Conservation (phyloP, 2,113 vertebrate species). For the Sorex fumeus region DNA sequence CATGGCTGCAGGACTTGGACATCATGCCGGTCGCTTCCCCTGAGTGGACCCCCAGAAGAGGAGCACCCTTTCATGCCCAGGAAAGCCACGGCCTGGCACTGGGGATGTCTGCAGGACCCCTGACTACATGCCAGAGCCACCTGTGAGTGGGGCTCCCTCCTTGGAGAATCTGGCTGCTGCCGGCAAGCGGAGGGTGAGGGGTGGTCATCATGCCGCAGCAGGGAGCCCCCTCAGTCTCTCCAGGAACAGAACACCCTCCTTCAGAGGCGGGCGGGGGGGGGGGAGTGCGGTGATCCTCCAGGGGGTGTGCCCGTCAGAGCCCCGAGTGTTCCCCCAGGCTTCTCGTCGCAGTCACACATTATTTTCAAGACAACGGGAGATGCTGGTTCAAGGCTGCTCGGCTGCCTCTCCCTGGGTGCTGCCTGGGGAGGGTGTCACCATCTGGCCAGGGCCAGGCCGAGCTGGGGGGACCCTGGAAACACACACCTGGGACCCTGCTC, state of each 20-base stretch:
- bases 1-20: neutral
- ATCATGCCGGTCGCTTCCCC: accelerated
- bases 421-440: neutral
- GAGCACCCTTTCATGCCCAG: neutral
- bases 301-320: neutral
- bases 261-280: neutral
- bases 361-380: slow-evolving; percentile 57
- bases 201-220: neutral
- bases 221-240: neutral
- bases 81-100: neutral
- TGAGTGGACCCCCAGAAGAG: neutral
- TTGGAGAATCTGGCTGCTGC: too few relatives aligned
- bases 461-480: slow-evolving; percentile 17
- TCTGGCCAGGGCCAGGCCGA: neutral
- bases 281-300: neutral
- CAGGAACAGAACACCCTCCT: neutral
- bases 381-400: neutral
- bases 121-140: too few relatives aligned
- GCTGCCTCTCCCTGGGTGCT: slow-evolving; percentile 12
- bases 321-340: neutral
- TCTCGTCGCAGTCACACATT: neutral
- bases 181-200: too few relatives aligned
- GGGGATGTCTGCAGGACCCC: neutral
- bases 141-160: too few relatives aligned
- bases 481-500: neutral